phyloP scores from a whole-genome alignment of 2,797 vertebrate genomes.

The Peromyscus melanophrys region DNA sequence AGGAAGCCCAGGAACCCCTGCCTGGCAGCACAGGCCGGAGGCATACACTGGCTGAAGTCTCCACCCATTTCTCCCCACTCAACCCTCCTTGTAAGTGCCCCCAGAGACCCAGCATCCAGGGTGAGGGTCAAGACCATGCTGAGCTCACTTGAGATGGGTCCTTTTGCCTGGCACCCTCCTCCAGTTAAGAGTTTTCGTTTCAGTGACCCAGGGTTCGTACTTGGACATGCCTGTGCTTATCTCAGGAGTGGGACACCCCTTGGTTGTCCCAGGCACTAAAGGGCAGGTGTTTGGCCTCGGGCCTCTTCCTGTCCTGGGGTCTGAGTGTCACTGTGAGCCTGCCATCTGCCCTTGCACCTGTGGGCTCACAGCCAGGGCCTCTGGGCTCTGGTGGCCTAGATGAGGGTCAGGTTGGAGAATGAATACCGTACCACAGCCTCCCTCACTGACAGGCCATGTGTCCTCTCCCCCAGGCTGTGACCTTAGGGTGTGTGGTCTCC shows the following conservation, averaged over 20 bases:
- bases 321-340: no score
- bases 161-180: neutral
- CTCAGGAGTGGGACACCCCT: neutral
- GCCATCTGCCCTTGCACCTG: rapidly evolving
- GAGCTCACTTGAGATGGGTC: rapidly evolving
- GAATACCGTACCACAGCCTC: neutral
- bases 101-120: neutral
- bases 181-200: rapidly evolving
- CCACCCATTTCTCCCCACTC: conserved; percentile 93
- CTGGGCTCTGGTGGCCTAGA: neutral
- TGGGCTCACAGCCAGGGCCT: rapidly evolving
- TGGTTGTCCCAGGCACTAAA: neutral
- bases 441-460: rapidly evolving
- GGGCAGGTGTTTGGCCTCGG: neutral
- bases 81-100: conserved; percentile 93
- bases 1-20: conserved; percentile 86
- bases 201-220: rapidly evolving
- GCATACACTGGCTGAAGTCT: conserved; percentile 97
- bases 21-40: conserved; percentile 93
- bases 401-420: neutral
- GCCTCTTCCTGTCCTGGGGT: neutral
- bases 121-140: rapidly evolving
- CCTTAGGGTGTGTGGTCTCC: rapidly evolving
- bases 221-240: rapidly evolving
- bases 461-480: rapidly evolving